A percentile compares a stretch with the other conserved stretches of the same genome.
Evolutionary conservation across 1,140 invertebrate species (phyloP).

Genomic region (Drosophila equinoxialis): DNA sequence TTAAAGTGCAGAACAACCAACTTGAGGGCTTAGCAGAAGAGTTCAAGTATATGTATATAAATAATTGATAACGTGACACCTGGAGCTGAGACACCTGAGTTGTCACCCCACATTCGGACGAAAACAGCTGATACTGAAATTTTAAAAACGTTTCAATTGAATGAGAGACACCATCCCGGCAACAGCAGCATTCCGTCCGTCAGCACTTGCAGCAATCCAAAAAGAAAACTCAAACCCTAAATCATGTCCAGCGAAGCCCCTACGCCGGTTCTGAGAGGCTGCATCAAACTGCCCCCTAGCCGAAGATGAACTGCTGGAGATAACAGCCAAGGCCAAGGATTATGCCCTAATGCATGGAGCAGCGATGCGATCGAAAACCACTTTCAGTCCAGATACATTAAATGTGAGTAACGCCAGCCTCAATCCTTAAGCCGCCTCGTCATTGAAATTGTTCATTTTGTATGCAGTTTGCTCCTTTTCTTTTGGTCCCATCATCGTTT

Average conservation of each 20-base stretch:
- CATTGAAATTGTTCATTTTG: not conserved
- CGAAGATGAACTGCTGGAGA: slow-evolving; percentile 85
- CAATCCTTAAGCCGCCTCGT: no score
- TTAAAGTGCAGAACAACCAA: not conserved
- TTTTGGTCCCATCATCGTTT: slow-evolving; percentile 92
- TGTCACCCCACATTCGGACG: not conserved
- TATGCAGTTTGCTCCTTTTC: slow-evolving; percentile 90
- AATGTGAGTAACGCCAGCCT: slow-evolving; percentile 82
- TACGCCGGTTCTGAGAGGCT: slow-evolving; percentile 72
- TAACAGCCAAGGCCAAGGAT: slow-evolving; percentile 90
- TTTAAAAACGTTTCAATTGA: not conserved
- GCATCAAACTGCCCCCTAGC: slow-evolving; percentile 87
- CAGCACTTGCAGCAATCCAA: not conserved
- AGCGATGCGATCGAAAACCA: slow-evolving; percentile 88
- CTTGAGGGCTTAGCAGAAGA: not conserved
- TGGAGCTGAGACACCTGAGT: not conserved
- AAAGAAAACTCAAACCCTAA: not conserved
- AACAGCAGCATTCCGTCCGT: slow-evolving; percentile 3
- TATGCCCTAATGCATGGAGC: slow-evolving; percentile 93
- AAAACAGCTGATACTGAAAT: not conserved
- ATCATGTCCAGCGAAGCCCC: slow-evolving; percentile 59
- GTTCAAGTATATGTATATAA: not conserved
- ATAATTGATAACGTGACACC: slow-evolving; percentile 6
- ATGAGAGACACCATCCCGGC: not conserved
- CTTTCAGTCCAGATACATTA: slow-evolving; percentile 88